Evolutionary conservation across 2,797 vertebrate genomes (phyloP), one percentile per base, ranked within the genome.

Genomic region (Pantherophis vulpinus): DNA sequence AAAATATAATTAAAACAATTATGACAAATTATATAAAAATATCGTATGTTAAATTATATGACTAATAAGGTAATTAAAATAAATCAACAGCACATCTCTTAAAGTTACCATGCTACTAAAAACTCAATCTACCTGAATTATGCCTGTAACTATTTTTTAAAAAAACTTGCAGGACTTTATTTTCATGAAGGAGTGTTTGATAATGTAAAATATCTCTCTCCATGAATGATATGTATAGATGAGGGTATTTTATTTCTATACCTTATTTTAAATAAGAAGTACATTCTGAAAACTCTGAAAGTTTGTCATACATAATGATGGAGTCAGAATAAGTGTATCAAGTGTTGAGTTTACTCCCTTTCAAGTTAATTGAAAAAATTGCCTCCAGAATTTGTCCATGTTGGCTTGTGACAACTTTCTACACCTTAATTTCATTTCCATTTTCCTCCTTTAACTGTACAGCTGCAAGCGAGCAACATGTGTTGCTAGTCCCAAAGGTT

Each of bases 361-460:
- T 86, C n/a, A n/a, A 87, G 60, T 74, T 58, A 88, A 70, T 79
- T 59, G 74, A 32, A 54, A 91, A 88, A 70, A 56, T 66, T 54
- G 91, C 5, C 79, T 20, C 42, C 42, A 94, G 70, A 95, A 55
- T 29, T 23, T 8, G 60, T 55, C 42, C 89, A 89, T 90, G 93
- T 47, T 94, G 13, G 13, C 29, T 70, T 92, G 51, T 54, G n/a
- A 56, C 25, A 88, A 74, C 66, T 91, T 58, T 83, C 3, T 10
- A 63, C 18, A 89, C 88, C 5, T 92, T 95, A n/a, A 51, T 5
- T 0, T 14, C 14, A 32, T 94, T 92, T 63, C 0, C 37, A 86
- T 25, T 56, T 91, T 94, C 29, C 13, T 1, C 91, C 27, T 14
- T 37, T 42, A 23, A 25, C 59, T 58, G 91, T 27, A 18, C 32